A percentile compares a stretch with the other conserved stretches of the same genome.
Evolutionary conservation across 2,113 vertebrate genomes (phyloP).

Genomic region (Suricata suricatta): DNA sequence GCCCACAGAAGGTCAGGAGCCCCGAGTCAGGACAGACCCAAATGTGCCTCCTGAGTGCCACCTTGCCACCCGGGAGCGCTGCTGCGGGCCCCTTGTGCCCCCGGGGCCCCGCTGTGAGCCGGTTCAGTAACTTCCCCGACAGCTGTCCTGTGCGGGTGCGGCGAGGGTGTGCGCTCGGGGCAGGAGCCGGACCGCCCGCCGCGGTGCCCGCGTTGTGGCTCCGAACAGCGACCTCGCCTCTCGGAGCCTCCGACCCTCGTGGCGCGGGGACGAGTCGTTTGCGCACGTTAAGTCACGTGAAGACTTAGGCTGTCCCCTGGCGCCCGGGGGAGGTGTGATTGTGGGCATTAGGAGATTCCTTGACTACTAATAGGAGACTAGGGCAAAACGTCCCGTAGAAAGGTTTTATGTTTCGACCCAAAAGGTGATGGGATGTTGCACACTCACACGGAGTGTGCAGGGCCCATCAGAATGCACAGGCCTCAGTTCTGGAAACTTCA

Average conservation of each 20-base stretch:
- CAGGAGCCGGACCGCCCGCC: accelerated
- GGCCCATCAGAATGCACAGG: background rate
- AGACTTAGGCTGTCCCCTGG: background rate
- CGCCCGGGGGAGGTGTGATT: background rate
- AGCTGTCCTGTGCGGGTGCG: background rate
- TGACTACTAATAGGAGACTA: background rate
- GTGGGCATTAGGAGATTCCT: background rate
- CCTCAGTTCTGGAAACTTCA: background rate
- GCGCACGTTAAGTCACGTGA: background rate
- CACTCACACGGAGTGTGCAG: background rate
- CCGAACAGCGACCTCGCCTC: background rate
- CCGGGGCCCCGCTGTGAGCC: background rate
- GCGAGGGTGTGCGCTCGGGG: background rate
- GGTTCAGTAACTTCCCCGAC: background rate
- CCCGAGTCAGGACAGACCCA: background rate
- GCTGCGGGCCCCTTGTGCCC: background rate
- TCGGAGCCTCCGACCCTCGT: background rate
- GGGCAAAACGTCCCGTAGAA: background rate
- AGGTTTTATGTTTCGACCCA: background rate
- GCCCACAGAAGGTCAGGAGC: background rate
- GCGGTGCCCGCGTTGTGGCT: background rate
- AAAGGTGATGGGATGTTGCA: background rate
- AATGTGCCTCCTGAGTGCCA: background rate
- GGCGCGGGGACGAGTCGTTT: too few species aligned
- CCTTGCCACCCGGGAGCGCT: background rate